A percentile compares a stretch with the other conserved stretches of the same genome.
Conservation (phyloP, 2,888 invertebrate species). For the Dynastes hyllus region DNA sequence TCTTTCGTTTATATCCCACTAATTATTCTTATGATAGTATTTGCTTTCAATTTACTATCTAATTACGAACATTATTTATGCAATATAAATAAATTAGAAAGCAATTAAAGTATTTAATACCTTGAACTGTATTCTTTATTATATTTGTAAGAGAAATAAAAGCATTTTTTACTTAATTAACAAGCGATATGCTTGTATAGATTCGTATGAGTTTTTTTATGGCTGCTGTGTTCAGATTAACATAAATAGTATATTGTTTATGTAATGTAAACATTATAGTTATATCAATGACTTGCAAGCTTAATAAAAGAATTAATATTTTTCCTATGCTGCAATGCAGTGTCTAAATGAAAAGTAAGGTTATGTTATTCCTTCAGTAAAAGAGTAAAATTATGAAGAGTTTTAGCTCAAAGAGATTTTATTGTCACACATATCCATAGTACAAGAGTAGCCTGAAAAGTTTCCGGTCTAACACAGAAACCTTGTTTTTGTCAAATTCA, state of each 20-base stretch:
- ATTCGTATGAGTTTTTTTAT: not conserved
- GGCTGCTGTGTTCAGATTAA: not conserved
- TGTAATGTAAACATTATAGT: not conserved
- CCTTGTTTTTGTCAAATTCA: no score
- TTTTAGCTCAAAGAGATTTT: no score
- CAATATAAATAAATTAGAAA: slow-evolving; percentile 13
- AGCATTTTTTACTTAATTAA: not conserved
- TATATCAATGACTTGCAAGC: slow-evolving; percentile 1
- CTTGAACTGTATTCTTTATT: slow-evolving; percentile 14
- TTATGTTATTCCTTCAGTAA: no score
- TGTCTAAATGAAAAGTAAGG: no score
- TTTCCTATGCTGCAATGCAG: no score
- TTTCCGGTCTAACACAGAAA: no score
- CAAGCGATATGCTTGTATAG: not conserved
- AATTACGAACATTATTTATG: not conserved
- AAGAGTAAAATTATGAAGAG: no score
- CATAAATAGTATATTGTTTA: not conserved
- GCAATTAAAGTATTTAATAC: not conserved
- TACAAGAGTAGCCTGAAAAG: no score
- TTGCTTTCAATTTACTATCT: not conserved
- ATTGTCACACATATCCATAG: no score
- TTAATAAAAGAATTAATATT: not conserved
- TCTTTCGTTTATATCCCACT: no score
- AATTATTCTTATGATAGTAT: not conserved
- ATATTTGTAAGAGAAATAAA: not conserved